Evolutionary conservation across 2,113 vertebrate species (phyloP).

Genomic region (Fulmarus glacialis): DNA sequence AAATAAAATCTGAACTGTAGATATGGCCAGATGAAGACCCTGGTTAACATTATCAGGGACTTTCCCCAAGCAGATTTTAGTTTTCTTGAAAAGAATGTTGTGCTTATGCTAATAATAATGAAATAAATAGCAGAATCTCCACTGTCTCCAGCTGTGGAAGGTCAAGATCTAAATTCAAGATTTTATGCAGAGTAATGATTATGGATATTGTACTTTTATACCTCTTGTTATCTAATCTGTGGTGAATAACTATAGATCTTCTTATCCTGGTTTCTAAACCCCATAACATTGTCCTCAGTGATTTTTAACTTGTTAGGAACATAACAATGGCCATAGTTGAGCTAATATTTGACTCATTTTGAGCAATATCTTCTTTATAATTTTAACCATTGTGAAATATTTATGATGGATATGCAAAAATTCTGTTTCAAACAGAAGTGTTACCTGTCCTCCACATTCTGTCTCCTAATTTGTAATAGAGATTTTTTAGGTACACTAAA

Average conservation of each 20-base stretch:
- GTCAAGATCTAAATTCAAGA: neutral
- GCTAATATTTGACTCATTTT: neutral
- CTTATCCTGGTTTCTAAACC: neutral
- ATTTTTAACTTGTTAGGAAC: neutral
- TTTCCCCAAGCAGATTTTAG: neutral
- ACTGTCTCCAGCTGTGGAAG: neutral
- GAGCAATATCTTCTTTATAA: neutral
- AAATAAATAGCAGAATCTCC: neutral
- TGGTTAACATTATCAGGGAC: neutral
- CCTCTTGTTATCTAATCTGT: neutral
- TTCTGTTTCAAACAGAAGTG: neutral
- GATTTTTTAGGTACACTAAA: neutral
- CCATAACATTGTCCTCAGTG: neutral
- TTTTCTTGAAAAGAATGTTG: neutral
- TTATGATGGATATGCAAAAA: neutral
- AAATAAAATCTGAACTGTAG: neutral
- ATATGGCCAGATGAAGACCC: neutral
- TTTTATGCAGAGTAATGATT: neutral
- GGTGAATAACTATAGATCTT: neutral
- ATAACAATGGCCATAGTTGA: rapidly evolving
- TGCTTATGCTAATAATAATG: neutral
- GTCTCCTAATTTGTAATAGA: neutral
- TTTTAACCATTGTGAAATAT: neutral
- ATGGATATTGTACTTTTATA: neutral
- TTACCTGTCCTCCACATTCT: neutral